A percentile compares a stretch with the other conserved stretches of the same genome.
These are phyloP conservation scores for Coenonympha arcania DNA, from an alignment of 2,888 invertebrate species.

Conservation along the genomic window DNA sequence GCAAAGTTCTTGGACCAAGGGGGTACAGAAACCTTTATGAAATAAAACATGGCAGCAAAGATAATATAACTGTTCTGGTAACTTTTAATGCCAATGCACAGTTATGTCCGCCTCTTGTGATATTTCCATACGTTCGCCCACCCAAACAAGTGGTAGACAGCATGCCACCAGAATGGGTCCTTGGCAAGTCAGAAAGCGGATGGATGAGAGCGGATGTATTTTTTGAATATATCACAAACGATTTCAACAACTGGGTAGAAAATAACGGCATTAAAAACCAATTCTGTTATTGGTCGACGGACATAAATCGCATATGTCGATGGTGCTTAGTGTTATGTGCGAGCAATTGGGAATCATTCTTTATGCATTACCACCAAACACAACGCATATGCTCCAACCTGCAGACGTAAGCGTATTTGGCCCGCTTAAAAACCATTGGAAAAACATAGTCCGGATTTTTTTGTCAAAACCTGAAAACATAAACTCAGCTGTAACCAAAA, in stretches of 20 bases:
- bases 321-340: slow-evolving; percentile 26
- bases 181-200: slow-evolving; percentile 28
- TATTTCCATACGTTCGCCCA: slow-evolving; percentile 23
- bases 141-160: slow-evolving; percentile 20
- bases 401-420: slow-evolving; percentile 25
- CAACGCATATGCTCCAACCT: slow-evolving; percentile 33
- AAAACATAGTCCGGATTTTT: neutral
- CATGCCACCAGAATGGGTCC: slow-evolving; percentile 30
- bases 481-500: neutral
- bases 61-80: neutral
- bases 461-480: neutral
- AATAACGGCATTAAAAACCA: neutral
- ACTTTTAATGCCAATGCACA: neutral
- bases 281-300: slow-evolving; percentile 31
- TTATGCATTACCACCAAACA: slow-evolving; percentile 33
- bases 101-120: slow-evolving; percentile 4
- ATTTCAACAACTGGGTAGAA: slow-evolving; percentile 30
- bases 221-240: slow-evolving; percentile 33
- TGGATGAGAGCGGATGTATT: slow-evolving; percentile 31
- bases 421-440: neutral
- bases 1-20: neutral
- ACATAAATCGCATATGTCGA: slow-evolving; percentile 31
- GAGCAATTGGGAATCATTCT: slow-evolving; percentile 27
- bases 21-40: neutral
- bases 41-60: neutral